Conservation (phyloP, 2,113 vertebrate genomes). For the Laticauda colubrina region DNA sequence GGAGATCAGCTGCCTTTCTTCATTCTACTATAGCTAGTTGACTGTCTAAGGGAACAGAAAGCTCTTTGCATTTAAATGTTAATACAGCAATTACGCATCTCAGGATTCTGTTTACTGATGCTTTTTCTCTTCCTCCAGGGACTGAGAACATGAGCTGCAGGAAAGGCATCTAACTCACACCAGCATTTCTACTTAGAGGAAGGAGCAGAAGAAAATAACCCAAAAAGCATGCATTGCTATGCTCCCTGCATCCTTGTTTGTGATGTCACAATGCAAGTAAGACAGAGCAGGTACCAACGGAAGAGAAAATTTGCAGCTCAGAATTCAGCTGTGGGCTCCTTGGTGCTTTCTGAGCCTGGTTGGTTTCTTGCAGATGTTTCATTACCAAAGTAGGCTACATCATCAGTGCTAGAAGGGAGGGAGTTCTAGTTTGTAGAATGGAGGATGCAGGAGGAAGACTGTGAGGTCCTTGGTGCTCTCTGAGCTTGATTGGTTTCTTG, state of each 20-base stretch:
- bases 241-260: not conserved
- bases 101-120: conserved; percentile 5
- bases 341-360: no score
- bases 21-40: not conserved
- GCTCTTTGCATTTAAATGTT: conserved; percentile 39
- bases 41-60: conserved; percentile 44
- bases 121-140: not conserved
- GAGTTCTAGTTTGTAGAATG: no score
- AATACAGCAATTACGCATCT: conserved; percentile 35
- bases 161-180: conserved; percentile 7
- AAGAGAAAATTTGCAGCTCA: no score
- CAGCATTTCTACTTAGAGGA: not conserved
- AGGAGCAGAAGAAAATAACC: not conserved
- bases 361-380: no score
- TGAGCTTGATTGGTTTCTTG: no score
- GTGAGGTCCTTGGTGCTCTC: no score
- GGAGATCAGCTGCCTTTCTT: not conserved
- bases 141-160: not conserved
- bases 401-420: no score
- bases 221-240: not conserved
- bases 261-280: not conserved
- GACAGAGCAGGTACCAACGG: no score
- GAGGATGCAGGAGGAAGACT: no score
- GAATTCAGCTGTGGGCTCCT: no score
- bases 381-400: no score